Evolutionary conservation across 2,113 vertebrate genomes (phyloP).

Genomic region (Rhinoderma darwinii): DNA sequence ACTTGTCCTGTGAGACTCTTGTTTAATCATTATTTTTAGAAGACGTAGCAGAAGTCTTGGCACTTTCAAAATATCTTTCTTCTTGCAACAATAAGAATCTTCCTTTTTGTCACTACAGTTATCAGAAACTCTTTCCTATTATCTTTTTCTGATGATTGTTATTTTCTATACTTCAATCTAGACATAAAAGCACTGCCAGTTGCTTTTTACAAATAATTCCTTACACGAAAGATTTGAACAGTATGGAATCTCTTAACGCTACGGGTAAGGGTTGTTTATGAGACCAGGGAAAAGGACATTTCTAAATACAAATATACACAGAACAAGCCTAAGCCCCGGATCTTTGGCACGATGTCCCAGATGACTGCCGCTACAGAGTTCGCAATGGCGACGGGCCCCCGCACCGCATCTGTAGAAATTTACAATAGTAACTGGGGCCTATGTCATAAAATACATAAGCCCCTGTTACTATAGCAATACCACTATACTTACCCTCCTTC

Average conservation of each 20-base stretch:
- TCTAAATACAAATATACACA: not conserved
- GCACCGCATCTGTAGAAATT: too few relatives aligned
- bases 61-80: slow-evolving; percentile 12
- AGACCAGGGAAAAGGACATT: not conserved
- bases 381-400: too few relatives aligned
- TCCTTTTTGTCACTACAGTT: not conserved
- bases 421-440: too few relatives aligned
- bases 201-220: not conserved
- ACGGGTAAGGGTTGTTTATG: not conserved
- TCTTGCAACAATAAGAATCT: not conserved
- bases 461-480: too few relatives aligned
- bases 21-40: slow-evolving; percentile 16
- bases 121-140: not conserved
- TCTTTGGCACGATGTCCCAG: too few relatives aligned
- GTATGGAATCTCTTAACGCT: not conserved
- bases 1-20: too few relatives aligned
- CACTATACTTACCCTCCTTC: too few relatives aligned
- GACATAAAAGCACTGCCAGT: not conserved
- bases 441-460: too few relatives aligned
- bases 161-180: slow-evolving; percentile 6
- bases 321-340: not conserved
- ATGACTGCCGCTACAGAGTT: too few relatives aligned
- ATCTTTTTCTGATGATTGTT: not conserved
- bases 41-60: not conserved
- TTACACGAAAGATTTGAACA: not conserved